phyloP scores from a whole-genome alignment of 2,113 vertebrate genomes.

The Choloepus hoffmanni region DNA sequence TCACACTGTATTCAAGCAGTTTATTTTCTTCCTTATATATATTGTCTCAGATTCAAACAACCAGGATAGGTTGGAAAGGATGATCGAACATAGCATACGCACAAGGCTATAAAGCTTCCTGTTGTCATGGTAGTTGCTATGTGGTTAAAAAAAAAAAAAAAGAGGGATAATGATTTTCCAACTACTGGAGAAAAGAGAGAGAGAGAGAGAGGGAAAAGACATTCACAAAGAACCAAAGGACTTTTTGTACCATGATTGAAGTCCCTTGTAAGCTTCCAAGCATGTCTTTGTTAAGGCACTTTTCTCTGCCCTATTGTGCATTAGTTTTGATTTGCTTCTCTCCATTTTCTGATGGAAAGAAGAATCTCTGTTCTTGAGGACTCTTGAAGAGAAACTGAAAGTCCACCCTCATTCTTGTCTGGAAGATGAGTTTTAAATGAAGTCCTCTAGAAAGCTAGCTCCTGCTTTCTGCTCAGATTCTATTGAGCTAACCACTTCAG shows the following conservation, averaged over 20 bases:
- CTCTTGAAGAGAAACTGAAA: slow-evolving; percentile 67
- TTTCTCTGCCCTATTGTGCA: slow-evolving; percentile 54
- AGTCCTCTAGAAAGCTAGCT: slow-evolving; percentile 52
- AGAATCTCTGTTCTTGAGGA: slow-evolving; percentile 62
- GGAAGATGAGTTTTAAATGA: slow-evolving; percentile 73
- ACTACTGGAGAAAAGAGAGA: not conserved
- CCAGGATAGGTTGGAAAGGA: not conserved
- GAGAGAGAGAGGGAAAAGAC: not conserved
- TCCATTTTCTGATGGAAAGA: slow-evolving; percentile 47
- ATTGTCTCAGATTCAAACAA: not conserved
- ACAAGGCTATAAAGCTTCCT: not conserved
- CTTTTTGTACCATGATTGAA: slow-evolving; percentile 53
- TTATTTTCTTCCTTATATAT: not conserved
- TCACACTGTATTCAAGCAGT: not conserved
- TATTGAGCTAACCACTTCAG: slow-evolving; percentile 49
- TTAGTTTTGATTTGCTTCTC: slow-evolving; percentile 67
- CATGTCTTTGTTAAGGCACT: not conserved
- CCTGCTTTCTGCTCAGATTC: slow-evolving; percentile 50
- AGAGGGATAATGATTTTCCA: slow-evolving; percentile 24
- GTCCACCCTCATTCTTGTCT: slow-evolving; percentile 48
- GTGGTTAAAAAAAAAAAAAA: not conserved
- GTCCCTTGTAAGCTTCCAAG: not conserved
- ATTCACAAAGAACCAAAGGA: slow-evolving; percentile 27
- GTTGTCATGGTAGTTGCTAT: not conserved
- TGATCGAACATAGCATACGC: not conserved